Base-by-base conservation (phyloP, 2,113 vertebrate species). In the Tragulus kanchil region DNA sequence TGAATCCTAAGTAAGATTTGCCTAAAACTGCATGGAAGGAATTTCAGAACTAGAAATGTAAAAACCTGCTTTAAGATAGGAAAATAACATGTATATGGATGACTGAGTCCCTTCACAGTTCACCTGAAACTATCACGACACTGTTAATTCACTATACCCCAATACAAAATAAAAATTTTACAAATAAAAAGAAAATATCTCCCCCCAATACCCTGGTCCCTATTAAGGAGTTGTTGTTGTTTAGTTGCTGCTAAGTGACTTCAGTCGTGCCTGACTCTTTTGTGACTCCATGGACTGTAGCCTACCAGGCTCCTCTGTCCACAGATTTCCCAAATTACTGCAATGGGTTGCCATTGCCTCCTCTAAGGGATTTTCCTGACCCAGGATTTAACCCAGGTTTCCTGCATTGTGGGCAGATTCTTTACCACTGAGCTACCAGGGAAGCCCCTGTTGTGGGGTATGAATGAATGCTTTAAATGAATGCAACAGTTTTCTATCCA, bases 1-100 rank as follows among this genome's bases (percentile, higher is more conserved):
- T 54, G 64, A 59, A 50, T 95, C 83, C n/a, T n/a, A 58, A 81
- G 21, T 9, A 6, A 48, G n/a, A n/a, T 14, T 48, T n/a, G 8
- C 90, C 16, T 79, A 84, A 67, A 89, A 50, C 16, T 52, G 3
- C 73, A 48, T 28, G 45, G 42, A 67, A 6, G 31, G 13, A 48
- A 9, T 77, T 95, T 88, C 58, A 85, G 83, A 94, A 79, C 54
- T n/a, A 54, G 42, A 93, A 86, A 78, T 45, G 31, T 5, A 61
- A 77, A 89, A 91, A 54, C 6, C 23, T 48, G 26, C 89, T 95
- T 82, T 91, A 84, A 88, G 84, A 64, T 96, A 64, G 83, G 42
- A 59, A 93, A 95, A 23, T 13, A 48, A 13, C 69, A 45, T 73
- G 42, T 25, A 7, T 25, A 45, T 7, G 21, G 23, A 45, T 73